Percentiles rank a stretch among this genome's conserved stretches.
Conservation (phyloP, 1,140 invertebrate genomes). For the Aphelenchoides avenae region DNA sequence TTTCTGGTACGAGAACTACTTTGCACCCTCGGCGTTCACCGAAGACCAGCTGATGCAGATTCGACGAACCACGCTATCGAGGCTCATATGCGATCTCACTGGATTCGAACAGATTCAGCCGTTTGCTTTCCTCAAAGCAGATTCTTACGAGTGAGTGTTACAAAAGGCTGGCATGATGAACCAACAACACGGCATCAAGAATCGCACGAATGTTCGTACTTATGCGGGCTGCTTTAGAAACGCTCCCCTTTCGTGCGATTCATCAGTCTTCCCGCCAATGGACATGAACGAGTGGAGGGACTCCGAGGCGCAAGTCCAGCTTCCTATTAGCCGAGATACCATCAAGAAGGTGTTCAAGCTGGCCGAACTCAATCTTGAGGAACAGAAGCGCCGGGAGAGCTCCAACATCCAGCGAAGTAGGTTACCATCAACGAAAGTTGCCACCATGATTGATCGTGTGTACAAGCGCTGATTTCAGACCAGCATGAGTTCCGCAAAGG, state of each 20-base stretch:
- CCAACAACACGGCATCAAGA: neutral
- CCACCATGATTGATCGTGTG: neutral
- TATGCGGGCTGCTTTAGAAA: too few species aligned
- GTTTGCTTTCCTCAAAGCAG: slow-evolving; percentile 62
- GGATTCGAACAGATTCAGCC: slow-evolving; percentile 66
- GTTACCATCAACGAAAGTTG: slow-evolving; percentile 11
- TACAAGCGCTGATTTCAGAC: slow-evolving; percentile 21
- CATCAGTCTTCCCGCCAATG: slow-evolving; percentile 19
- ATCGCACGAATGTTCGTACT: too few species aligned
- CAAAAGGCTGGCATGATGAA: neutral
- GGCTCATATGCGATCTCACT: slow-evolving; percentile 75
- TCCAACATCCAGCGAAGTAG: slow-evolving; percentile 37
- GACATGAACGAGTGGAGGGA: slow-evolving; percentile 40
- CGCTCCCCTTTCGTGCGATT: slow-evolving; percentile 29
- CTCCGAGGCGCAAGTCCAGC: slow-evolving; percentile 27
- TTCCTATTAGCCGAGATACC: slow-evolving; percentile 41
- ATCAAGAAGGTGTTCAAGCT: slow-evolving; percentile 41
- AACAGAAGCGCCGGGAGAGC: slow-evolving; percentile 30
- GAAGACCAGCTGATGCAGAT: slow-evolving; percentile 70
- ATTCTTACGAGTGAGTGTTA: slow-evolving; percentile 39
- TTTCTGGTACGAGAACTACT: slow-evolving; percentile 57
- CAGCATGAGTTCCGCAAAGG: slow-evolving; percentile 32
- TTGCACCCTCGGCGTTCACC: slow-evolving; percentile 66
- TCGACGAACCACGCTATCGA: slow-evolving; percentile 68
- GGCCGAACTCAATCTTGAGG: slow-evolving; percentile 39